Evolutionary conservation across 2,888 invertebrate genomes (phyloP), one percentile per base, ranked within the genome.

Genomic region (Miltochrista miniata): DNA sequence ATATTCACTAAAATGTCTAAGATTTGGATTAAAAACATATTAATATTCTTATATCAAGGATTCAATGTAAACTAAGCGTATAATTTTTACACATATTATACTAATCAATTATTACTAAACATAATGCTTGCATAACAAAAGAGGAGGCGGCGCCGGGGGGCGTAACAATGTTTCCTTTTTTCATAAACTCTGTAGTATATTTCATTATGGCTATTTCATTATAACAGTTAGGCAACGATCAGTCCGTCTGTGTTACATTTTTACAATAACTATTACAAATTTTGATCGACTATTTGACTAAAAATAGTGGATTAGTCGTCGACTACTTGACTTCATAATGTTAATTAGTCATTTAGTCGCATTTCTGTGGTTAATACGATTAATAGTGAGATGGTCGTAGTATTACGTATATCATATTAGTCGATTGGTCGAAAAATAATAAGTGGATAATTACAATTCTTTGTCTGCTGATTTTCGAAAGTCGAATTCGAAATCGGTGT

Each of bases 171-270:
- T 74, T 76, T 69, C 71, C 77, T 81, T 79, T 72, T 74, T 76
- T 74, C 73, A 71, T 79, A 79, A 68, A 81, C 60, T 82, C 70
- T 73, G 80, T 85, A 86, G 83, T 59, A 76, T 79, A 79, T 64
- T 80, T 79, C 68, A 79, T 79, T 79, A 84, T 79, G 81, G 80
- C 79, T 83, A 85, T 76, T 84, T 82, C 77, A 83, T 80, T 80
- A 69, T 83, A 80, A 66, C 58, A 61, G 63, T 74, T 79, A 78
- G 72, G 71, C 70, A 51, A 45, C 54, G 45, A 36, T 48, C 38
- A 36, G 45, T 54, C 53, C 51, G 54, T 68, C 53, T 52, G 54
- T 68, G 67, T 74, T 71, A 70, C 74, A 72, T 72, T 55, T 64
- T 68, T 74, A 72, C 69, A 62, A 54, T 66, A 24, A 24, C 5